Evolutionary conservation across 2,113 vertebrate species (phyloP).

Genomic region (Perca schrenkii): DNA sequence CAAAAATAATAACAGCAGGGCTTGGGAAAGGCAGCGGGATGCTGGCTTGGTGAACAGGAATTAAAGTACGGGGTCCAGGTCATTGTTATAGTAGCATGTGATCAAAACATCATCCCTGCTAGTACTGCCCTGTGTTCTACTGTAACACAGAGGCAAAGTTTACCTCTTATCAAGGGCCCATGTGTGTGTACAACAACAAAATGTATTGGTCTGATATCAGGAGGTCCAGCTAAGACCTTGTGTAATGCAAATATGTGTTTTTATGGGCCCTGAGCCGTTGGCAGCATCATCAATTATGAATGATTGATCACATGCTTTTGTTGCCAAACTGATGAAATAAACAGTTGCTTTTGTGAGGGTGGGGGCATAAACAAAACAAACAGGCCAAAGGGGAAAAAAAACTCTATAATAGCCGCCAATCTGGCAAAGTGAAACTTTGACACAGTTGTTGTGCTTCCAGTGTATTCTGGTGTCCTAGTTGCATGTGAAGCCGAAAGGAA

Average conservation of each 20-base stretch:
- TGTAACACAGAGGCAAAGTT: constrained; percentile 77
- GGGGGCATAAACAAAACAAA: constrained; percentile 71
- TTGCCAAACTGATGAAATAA: constrained; percentile 77
- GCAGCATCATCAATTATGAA: constrained; percentile 76
- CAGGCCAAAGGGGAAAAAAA: constrained; percentile 46
- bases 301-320: constrained; percentile 71
- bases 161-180: constrained; percentile 65
- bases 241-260: constrained; percentile 73
- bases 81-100: constrained; percentile 69
- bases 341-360: constrained; percentile 63
- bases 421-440: constrained; percentile 63
- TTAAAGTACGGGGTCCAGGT: constrained; percentile 63
- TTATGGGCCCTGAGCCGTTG: constrained; percentile 65
- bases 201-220: constrained; percentile 68
- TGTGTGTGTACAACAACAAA: constrained; percentile 57
- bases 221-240: constrained; percentile 60
- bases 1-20: constrained; percentile 70
- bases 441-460: constrained; percentile 64
- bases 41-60: constrained; percentile 64
- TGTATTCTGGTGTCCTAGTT: constrained; percentile 55
- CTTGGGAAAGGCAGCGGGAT: constrained; percentile 74
- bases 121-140: constrained; percentile 42
- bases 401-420: constrained; percentile 46
- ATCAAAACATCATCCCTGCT: constrained; percentile 57
- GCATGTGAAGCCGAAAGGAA: constrained; percentile 46